Evolutionary conservation across 2,888 invertebrate genomes (phyloP), one percentile per base, ranked within the genome.

Genomic region (Tachina lurida): DNA sequence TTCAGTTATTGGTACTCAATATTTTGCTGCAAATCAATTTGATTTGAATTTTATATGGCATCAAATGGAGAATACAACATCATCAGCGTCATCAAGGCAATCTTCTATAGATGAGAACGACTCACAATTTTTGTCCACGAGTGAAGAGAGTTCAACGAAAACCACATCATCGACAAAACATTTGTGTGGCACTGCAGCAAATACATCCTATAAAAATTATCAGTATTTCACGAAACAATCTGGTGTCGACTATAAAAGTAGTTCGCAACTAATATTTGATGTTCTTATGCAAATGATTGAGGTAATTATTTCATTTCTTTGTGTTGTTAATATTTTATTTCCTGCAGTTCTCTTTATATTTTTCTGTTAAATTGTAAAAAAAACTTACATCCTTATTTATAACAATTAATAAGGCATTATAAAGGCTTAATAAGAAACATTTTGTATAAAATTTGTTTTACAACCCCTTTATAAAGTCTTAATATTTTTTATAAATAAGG

Each of bases 211-310:
- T 83, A 90, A 89, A 84, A 93, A 93, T 89, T 91, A 90, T 88
- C 90, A 90, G 67, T 91, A 92, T 88, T 91, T 92, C 81, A 90
- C 91, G 56, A 92, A 94, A 67, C 93, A 93, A 70, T 95, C 95
- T 86, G 96, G 95, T 13, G 94, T 99, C 52, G 98, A 99, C 93
- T 94, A 98, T 45, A 96, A 97, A 91, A 99, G 98, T 83, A 99
- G 98, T 93, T 93, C 98, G 74, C 97, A 98, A 91, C 96, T 99
- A 90, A 94, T 99, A 19, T 95, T 98, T 91, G 98, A 99, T 92
- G 95, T 98, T 47, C 97, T 97, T 88, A 95, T 96, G 1, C 97
- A 98, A 89, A 94, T 95, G 94, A 91, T 93, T 90, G 93, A 93
- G 91, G 93, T 93, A 88, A 88, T 91, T 83, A 15, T 19, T 41